Evolutionary conservation across 2,888 invertebrate species (phyloP).

Genomic region (Lepidocyrtinus sp.): DNA sequence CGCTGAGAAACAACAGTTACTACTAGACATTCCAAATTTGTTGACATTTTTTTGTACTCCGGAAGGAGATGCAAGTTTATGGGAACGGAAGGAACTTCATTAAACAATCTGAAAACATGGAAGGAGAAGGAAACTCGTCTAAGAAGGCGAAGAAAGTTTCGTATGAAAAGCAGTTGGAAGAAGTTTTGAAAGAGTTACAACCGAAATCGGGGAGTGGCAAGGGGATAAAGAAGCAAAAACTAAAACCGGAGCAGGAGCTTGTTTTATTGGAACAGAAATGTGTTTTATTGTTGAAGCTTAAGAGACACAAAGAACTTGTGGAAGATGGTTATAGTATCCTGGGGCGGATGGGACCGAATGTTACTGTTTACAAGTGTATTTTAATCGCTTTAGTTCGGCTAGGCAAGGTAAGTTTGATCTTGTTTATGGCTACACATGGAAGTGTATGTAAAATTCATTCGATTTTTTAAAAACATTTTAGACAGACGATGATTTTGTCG

Average conservation of each 20-base stretch:
- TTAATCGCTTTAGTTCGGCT: slow-evolving; percentile 63
- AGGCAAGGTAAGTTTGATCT: slow-evolving; percentile 64
- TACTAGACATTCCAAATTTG: too few relatives aligned
- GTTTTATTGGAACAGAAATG: slow-evolving; percentile 50
- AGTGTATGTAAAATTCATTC: background rate
- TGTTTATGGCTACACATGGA: too few relatives aligned
- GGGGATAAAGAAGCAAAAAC: slow-evolving; percentile 26
- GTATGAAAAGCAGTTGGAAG: slow-evolving; percentile 53
- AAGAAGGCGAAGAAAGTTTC: slow-evolving; percentile 34
- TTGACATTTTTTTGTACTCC: too few relatives aligned
- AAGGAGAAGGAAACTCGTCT: background rate
- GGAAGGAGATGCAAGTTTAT: background rate
- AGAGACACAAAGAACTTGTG: slow-evolving; percentile 59
- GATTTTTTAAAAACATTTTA: slow-evolving; percentile 26
- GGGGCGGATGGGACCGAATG: slow-evolving; percentile 64
- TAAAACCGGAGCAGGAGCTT: slow-evolving; percentile 44
- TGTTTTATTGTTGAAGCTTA: slow-evolving; percentile 62
- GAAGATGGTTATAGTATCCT: slow-evolving; percentile 65
- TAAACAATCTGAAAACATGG: background rate
- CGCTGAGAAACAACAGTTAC: too few relatives aligned
- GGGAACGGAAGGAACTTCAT: background rate
- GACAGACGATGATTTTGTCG: slow-evolving; percentile 65
- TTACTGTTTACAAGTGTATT: slow-evolving; percentile 64
- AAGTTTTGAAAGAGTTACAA: slow-evolving; percentile 38
- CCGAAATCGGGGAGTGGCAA: slow-evolving; percentile 14